Evolutionary conservation across 2,113 vertebrate species (phyloP), one percentile per base, ranked within the genome.

Genomic region (Herpetotheres cachinnans): DNA sequence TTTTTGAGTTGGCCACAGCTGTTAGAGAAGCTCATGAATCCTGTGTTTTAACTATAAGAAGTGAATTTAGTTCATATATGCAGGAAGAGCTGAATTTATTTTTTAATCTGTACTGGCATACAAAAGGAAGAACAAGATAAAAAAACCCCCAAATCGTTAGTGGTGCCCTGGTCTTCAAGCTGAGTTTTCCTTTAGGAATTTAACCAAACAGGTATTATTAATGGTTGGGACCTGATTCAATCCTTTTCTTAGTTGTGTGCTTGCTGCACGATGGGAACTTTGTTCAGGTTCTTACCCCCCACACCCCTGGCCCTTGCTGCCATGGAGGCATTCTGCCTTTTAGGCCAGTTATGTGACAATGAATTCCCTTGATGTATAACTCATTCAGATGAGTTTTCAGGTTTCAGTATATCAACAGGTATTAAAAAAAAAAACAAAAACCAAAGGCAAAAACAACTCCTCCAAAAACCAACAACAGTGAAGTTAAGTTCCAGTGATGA

Each of bases 1-100:
- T 82, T 89, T 91, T 71, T 86, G 49, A 82, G 89, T 70, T 95
- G 87, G 84, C 81, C 73, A 80, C 89, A 95, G 91, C 83, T 96
- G 66, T 77, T 94, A 34, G 70, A 42, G 78, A 54, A 82, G 86
- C 86, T 80, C 42, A 12, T 52, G 79, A 82, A 86, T 90, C 89
- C 80, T 83, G 42, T 0, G 0, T 47, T 90, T 52, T 63, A 89
- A 54, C 61, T 89, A 25, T 11, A 27, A 72, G 26, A 62, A 95
- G 49, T 93, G 72, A 76, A 84, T 92, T 77, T 78, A 89, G 49
- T 93, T 86, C 62, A 20, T 56, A 6, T 71, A 90, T 58, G 52
- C 66, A 80, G 77, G 62, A 66, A 55, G 71, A 92, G 73, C 52
- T 86, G 72, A 62, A 40, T 70, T 87, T 78, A 42, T 50, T 90